phyloP scores from a whole-genome alignment of 2,888 invertebrate genomes.

The Machimus atricapillus region DNA sequence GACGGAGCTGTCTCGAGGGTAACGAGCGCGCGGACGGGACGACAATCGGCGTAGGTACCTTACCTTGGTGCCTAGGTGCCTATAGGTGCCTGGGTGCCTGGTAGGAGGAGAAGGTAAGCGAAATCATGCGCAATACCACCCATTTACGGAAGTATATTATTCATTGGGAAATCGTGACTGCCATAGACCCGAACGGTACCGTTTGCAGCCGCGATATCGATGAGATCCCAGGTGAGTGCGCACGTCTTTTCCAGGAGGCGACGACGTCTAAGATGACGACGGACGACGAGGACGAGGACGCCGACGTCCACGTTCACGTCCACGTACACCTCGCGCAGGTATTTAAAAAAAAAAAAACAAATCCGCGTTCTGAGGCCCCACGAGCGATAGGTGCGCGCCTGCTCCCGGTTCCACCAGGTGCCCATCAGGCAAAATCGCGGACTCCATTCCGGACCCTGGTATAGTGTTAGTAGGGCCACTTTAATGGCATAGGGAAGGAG shows the following conservation, averaged over 20 bases:
- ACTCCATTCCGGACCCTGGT: too few species aligned
- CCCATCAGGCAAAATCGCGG: too few species aligned
- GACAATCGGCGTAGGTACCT: not conserved
- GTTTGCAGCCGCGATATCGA: constrained; percentile 32
- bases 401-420: not conserved
- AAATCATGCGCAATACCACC: constrained; percentile 48
- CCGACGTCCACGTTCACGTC: not conserved
- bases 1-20: constrained; percentile 6
- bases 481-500: not conserved
- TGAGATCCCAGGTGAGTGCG: constrained; percentile 16
- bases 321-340: constrained; percentile 7
- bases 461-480: not conserved
- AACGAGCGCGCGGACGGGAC: not conserved
- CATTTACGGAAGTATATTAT: constrained; percentile 49
- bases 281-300: not conserved
- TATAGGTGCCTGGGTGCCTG: not conserved
- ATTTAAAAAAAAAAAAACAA: not conserved
- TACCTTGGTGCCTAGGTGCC: not conserved
- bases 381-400: not conserved
- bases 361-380: not conserved
- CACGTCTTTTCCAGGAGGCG: constrained; percentile 27
- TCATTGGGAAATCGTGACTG: constrained; percentile 48
- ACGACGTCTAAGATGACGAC: not conserved
- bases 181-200: constrained; percentile 40
- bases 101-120: constrained; percentile 20